Percentiles rank a stretch among this genome's conserved stretches.
phyloP scores from a whole-genome alignment of 2,888 invertebrate species.

The Phaonia tiefii region DNA sequence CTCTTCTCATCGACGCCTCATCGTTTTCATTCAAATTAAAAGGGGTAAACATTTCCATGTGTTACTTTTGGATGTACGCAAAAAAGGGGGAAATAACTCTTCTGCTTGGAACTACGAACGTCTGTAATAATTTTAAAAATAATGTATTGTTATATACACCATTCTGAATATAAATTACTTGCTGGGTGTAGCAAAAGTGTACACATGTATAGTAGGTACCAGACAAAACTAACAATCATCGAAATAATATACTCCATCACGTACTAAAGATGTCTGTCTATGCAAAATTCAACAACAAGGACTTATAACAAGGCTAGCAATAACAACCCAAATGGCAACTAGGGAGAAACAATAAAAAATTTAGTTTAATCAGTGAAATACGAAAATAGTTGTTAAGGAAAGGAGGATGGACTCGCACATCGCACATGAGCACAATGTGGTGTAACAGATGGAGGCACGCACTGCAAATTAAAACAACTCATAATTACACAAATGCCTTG shows the following conservation, averaged over 20 bases:
- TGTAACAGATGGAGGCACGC: slow-evolving; percentile 57
- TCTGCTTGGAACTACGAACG: too few species aligned
- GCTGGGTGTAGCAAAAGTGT: not conserved
- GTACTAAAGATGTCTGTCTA: slow-evolving; percentile 49
- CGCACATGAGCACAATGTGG: not conserved
- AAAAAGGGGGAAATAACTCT: too few species aligned
- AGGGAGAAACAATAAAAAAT: slow-evolving; percentile 13
- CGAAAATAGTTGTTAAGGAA: not conserved
- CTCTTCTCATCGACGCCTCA: too few species aligned
- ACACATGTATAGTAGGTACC: not conserved
- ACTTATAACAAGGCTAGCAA: slow-evolving; percentile 1
- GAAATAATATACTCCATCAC: slow-evolving; percentile 44
- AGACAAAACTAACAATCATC: slow-evolving; percentile 10
- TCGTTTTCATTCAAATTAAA: too few species aligned
- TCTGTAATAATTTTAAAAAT: too few species aligned
- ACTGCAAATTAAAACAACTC: slow-evolving; percentile 56
- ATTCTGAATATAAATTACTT: too few species aligned
- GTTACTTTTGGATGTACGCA: too few species aligned
- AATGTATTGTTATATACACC: too few species aligned
- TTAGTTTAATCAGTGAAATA: slow-evolving; percentile 47
- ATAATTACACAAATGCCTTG: slow-evolving; percentile 52
- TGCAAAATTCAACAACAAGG: slow-evolving; percentile 34
- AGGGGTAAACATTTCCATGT: too few species aligned
- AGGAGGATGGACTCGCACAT: slow-evolving; percentile 27
- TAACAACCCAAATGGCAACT: not conserved